Evolutionary conservation across 2,888 invertebrate species (phyloP).

Genomic region (Melinaea marsaeus): DNA sequence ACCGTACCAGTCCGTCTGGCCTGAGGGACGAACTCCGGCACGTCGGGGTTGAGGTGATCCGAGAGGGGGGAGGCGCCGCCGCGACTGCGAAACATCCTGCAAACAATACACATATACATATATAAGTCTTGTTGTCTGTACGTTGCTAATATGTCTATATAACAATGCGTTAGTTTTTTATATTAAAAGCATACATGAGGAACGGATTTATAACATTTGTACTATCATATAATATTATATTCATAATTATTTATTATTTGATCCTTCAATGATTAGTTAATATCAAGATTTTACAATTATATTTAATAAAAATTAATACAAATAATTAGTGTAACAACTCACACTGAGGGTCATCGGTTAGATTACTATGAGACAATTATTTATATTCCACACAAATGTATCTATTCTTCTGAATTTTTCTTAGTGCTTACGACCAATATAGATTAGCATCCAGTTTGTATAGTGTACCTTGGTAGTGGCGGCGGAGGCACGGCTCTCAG

Average conservation of each 20-base stretch:
- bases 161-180: neutral
- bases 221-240: too few relatives aligned
- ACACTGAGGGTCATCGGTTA: too few relatives aligned
- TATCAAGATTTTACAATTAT: too few relatives aligned
- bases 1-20: conserved; percentile 38
- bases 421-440: neutral
- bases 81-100: conserved; percentile 65
- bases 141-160: neutral
- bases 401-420: neutral
- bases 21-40: conserved; percentile 89
- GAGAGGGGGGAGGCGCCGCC: conserved; percentile 35
- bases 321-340: too few relatives aligned
- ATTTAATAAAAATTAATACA: too few relatives aligned
- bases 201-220: too few relatives aligned
- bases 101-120: conserved; percentile 7
- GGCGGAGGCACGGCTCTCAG: conserved; percentile 84
- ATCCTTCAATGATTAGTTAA: too few relatives aligned
- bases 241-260: too few relatives aligned
- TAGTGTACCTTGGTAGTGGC: conserved; percentile 80
- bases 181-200: neutral
- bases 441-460: neutral
- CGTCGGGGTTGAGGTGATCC: conserved; percentile 88
- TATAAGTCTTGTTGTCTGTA: neutral
- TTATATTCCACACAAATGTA: neutral
- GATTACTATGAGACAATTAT: neutral